Evolutionary conservation across 2,888 invertebrate species (phyloP).

Genomic region (Eilema depressum): DNA sequence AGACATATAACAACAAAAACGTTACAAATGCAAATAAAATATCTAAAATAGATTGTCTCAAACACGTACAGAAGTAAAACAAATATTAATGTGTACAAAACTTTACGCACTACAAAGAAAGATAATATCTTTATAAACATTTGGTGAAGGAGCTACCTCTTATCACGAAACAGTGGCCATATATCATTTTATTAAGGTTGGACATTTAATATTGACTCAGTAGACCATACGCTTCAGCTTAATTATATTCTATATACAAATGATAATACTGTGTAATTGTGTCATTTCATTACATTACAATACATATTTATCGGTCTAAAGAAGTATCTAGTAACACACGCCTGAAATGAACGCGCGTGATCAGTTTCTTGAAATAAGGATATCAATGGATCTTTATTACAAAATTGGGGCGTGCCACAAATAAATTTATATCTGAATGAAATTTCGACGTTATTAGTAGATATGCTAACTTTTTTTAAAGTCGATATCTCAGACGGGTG

Average conservation of each 20-base stretch:
- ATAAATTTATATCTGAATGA: too few species aligned
- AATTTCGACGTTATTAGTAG: too few species aligned
- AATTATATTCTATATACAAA: conserved; percentile 33
- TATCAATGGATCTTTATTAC: too few species aligned
- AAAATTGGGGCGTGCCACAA: too few species aligned
- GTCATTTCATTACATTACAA: neutral
- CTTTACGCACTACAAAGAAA: conserved; percentile 40
- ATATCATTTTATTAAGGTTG: conserved; percentile 50
- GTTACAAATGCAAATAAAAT: neutral
- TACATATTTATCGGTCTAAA: neutral
- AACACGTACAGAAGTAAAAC: conserved; percentile 9
- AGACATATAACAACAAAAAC: neutral
- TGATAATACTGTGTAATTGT: conserved; percentile 30
- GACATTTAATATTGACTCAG: conserved; percentile 39
- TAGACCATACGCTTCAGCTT: conserved; percentile 37
- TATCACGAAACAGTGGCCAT: conserved; percentile 20
- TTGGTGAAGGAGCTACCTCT: conserved; percentile 27
- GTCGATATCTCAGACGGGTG: too few species aligned
- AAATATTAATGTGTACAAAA: conserved; percentile 25
- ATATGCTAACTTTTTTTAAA: too few species aligned
- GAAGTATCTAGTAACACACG: neutral
- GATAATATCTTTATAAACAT: conserved; percentile 37
- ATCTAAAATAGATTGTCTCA: conserved; percentile 17
- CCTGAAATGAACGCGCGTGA: neutral
- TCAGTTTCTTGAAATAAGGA: neutral